Evolutionary conservation across 2,113 vertebrate genomes (phyloP).

Genomic region (Vombatus ursinus): DNA sequence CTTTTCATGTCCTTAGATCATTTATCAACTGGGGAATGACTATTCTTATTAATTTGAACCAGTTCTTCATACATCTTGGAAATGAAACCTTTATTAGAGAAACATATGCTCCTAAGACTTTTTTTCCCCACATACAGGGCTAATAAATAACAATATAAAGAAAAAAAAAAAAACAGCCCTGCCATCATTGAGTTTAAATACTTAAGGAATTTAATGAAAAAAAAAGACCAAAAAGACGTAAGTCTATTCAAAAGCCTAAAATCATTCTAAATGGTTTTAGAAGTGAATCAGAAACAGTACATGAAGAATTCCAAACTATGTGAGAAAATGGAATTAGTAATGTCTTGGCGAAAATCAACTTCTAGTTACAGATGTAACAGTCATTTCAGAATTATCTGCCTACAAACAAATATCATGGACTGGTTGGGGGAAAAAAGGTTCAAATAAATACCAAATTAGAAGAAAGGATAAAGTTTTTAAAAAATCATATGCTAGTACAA

Average conservation of each 20-base stretch:
- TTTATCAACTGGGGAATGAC: too few relatives aligned
- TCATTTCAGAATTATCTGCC: background rate
- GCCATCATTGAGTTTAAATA: background rate
- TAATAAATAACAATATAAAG: background rate
- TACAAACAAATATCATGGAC: background rate
- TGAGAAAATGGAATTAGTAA: background rate
- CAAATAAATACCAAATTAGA: background rate
- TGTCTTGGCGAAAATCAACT: background rate
- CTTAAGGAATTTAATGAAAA: background rate
- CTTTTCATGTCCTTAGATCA: too few relatives aligned
- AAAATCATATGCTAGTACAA: background rate
- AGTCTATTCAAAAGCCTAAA: background rate
- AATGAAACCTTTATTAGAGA: too few relatives aligned
- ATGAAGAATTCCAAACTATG: background rate
- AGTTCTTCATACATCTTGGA: too few relatives aligned
- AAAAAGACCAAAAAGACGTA: background rate
- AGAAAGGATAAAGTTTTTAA: background rate
- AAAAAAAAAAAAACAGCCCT: background rate
- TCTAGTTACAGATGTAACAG: background rate
- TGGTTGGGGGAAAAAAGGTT: background rate
- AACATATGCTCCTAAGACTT: too few relatives aligned
- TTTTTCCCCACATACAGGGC: too few relatives aligned
- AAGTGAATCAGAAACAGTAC: background rate
- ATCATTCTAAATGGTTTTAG: background rate
- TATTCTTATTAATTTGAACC: too few relatives aligned